Base-by-base conservation (phyloP, 2,113 vertebrate genomes). In the Prinia subflava region DNA sequence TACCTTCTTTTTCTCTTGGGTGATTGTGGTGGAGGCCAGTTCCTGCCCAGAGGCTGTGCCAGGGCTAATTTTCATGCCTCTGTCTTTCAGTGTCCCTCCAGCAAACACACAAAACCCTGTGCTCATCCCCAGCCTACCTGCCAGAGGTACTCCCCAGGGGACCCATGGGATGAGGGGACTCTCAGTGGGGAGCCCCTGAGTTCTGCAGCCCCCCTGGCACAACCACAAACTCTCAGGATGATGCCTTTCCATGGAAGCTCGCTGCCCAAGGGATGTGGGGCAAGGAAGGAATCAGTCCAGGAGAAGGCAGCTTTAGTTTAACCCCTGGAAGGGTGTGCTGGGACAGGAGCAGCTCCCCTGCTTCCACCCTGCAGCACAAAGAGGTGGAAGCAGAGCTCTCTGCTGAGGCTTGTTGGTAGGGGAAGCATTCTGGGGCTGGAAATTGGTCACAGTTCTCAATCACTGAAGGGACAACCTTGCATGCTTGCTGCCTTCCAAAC, bases 141-240 rank as follows among this genome's bases (percentile, higher is more conserved):
- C 14, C 41, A 30, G 28, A 57, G 16, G 19, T 42, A 19, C 9
- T 79, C 5, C 33, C 21, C 35, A 31, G 4, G 1, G n/a, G 11
- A 52, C 11, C 2, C 0, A 49, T 15, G 19, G 13, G 19, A 49
- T 19, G 13, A 87, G 15, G 15, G 6, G 6, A n/a, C 22, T 21
- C 15, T 3, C 0, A 8, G 7, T 1, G 1, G 28, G 23, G 22
- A 73, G 11, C 4, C 9, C 21, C 33, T 31, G 60, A 42, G 37
- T 0, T 2, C 56, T 75, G 42, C 52, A 67, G 23, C 31, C 9
- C 8, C 9, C 8, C 6, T 25, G 5, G 37, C 6, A 10, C 16
- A 57, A n/a, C 33, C 2, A 1, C 1, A 2, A 25, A 15, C 5
- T 4, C 20, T 8, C 6, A 3, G 8, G 28, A 4, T 22, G 37